These are phyloP conservation scores for Lycocerus yunnanus DNA, from an alignment of 2,888 invertebrate species.

Conservation along the genomic window DNA sequence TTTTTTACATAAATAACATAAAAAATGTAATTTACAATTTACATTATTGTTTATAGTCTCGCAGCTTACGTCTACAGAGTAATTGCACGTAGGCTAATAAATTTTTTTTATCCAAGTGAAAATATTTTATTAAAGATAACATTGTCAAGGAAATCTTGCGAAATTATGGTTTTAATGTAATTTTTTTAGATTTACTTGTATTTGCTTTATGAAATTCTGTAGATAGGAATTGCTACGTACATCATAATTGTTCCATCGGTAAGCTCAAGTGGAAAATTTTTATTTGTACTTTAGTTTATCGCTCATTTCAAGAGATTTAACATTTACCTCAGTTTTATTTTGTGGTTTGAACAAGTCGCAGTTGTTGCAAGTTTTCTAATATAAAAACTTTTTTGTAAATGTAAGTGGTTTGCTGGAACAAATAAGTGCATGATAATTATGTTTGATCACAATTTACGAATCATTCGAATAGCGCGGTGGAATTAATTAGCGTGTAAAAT, in stretches of 20 bases:
- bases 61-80: slow-evolving; percentile 7
- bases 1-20: neutral
- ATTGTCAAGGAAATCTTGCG: neutral
- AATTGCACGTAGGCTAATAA: slow-evolving; percentile 8
- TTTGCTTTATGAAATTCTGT: neutral
- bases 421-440: too few relatives aligned
- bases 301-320: neutral
- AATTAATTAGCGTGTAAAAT: too few relatives aligned
- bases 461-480: too few relatives aligned
- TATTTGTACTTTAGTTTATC: slow-evolving; percentile 10
- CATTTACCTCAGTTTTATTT: neutral
- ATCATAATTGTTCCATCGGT: neutral
- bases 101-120: slow-evolving; percentile 3
- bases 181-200: neutral
- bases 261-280: neutral
- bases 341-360: neutral
- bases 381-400: too few relatives aligned
- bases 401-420: too few relatives aligned
- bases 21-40: neutral
- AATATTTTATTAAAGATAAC: slow-evolving; percentile 8
- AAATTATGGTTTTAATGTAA: slow-evolving; percentile 1
- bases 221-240: neutral
- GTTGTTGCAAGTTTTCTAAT: neutral
- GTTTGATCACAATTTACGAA: too few relatives aligned
- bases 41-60: slow-evolving; percentile 8